Evolutionary conservation across 92 coral and sea anemone species (phyloP).

Genomic region (Porites divaricata): DNA sequence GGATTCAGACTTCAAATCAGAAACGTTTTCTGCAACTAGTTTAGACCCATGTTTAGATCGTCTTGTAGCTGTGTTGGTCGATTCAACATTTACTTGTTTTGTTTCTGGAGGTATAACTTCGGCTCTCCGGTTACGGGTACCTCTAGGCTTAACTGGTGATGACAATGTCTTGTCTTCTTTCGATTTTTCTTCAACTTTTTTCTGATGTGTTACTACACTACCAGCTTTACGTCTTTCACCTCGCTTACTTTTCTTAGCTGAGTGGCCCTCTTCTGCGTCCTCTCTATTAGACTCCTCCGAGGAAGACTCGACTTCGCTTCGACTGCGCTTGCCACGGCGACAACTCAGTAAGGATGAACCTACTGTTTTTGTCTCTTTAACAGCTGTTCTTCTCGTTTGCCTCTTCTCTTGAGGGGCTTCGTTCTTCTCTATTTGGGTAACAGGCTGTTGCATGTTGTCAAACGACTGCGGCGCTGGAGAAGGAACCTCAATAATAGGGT

Average conservation of each 20-base stretch:
- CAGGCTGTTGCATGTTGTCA: background rate
- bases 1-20: background rate
- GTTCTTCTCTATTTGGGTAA: background rate
- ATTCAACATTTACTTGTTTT: background rate
- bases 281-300: background rate
- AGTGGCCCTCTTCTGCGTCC: background rate
- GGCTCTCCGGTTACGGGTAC: background rate
- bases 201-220: background rate
- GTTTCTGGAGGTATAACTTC: background rate
- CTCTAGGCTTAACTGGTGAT: background rate
- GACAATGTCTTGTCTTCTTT: background rate
- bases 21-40: background rate
- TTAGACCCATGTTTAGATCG: slow-evolving; percentile 13
- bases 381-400: background rate
- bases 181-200: background rate
- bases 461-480: slow-evolving; percentile 68
- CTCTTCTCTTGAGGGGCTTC: background rate
- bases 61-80: background rate
- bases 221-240: background rate
- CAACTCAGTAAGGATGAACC: background rate
- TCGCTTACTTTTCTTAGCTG: background rate
- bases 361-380: background rate
- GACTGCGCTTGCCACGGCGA: slow-evolving; percentile 7
- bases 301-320: background rate
- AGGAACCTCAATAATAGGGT: slow-evolving; percentile 81